These are phyloP conservation scores for Burhinus bistriatus DNA, from an alignment of 2,113 vertebrate genomes.

Conservation along the genomic window DNA sequence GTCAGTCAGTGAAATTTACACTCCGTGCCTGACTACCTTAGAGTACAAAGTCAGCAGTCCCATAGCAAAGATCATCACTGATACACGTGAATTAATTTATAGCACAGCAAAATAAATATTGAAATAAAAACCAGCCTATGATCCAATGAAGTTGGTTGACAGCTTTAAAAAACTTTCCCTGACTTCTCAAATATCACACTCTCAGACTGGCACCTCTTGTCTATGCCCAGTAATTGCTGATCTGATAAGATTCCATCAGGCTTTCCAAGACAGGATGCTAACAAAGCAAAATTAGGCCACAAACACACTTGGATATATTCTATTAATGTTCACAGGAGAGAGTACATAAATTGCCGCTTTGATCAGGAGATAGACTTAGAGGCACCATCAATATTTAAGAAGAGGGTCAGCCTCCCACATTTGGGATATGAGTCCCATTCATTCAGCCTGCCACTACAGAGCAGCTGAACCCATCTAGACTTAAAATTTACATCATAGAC, in stretches of 20 bases:
- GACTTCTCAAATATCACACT: not conserved
- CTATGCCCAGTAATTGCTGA: not conserved
- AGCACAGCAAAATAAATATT: slow-evolving; percentile 22
- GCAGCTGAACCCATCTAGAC: slow-evolving; percentile 6
- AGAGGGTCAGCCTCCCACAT: not conserved
- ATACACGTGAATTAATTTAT: slow-evolving; percentile 21
- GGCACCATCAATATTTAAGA: not conserved
- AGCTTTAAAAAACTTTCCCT: not conserved
- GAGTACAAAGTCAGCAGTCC: slow-evolving; percentile 72
- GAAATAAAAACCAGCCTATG: not conserved
- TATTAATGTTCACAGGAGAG: not conserved
- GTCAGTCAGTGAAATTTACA: slow-evolving; percentile 82
- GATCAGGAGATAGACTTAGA: not conserved
- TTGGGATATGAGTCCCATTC: not conserved
- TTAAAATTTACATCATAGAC: slow-evolving; percentile 26
- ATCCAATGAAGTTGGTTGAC: not conserved
- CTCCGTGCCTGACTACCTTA: slow-evolving; percentile 73
- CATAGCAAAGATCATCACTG: slow-evolving; percentile 46
- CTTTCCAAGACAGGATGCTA: not conserved
- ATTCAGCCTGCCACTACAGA: not conserved
- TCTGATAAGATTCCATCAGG: not conserved
- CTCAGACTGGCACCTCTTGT: not conserved
- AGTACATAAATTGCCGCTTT: not conserved
- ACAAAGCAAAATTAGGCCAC: not conserved
- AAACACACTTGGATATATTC: not conserved